Evolutionary conservation across 2,113 vertebrate genomes (phyloP), one percentile per base, ranked within the genome.

Genomic region (Pangasianodon gigas): DNA sequence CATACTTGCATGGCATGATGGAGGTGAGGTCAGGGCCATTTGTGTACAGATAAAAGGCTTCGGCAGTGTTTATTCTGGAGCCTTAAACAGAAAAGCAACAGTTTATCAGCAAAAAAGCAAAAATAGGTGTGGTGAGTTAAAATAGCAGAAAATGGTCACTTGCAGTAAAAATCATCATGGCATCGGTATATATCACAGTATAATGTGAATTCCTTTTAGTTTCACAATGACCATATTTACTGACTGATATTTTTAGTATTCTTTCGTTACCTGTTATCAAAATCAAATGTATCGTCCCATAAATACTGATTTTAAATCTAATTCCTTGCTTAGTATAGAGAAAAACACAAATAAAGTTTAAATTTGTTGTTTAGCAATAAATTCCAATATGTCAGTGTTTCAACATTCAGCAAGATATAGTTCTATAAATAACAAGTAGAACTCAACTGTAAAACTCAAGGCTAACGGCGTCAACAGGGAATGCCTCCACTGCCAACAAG

Each of bases 1-100:
- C 98, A 54, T 98, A 97, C 95, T 98, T 99, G 93, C 98, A 99
- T 16, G 98, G 98, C 97, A 99, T 99, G 91, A 99, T 91, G 5
- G 97, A 98, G 1, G 97, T 97, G 56, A 98, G 96, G 93, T 99
- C 97, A 9, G 98, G 98, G 10, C 98, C 98, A 90, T 97, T 96
- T 0, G 97, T 94, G 81, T 97, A 99, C 0, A 99, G 95, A 93
- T 97, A 97, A 94, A 99, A 97, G 32, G 98, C 98, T 92, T 99
- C 98, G 84, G 97, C 97, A 0, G 97, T 94, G 89, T 96, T 97
- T 89, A 99, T 96, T 91, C 96, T 97, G 89, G 98, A 96, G 93
- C 98, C 98, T 98, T 90, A 90, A 94, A 90, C 93, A 87, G 87
- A 82, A 87, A 86, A 91, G 13, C 67, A 83, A 19, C 21, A 93